These are phyloP conservation scores for Drosophila parthenogenetica DNA, from an alignment of 2,888 invertebrate genomes.

Conservation along the genomic window DNA sequence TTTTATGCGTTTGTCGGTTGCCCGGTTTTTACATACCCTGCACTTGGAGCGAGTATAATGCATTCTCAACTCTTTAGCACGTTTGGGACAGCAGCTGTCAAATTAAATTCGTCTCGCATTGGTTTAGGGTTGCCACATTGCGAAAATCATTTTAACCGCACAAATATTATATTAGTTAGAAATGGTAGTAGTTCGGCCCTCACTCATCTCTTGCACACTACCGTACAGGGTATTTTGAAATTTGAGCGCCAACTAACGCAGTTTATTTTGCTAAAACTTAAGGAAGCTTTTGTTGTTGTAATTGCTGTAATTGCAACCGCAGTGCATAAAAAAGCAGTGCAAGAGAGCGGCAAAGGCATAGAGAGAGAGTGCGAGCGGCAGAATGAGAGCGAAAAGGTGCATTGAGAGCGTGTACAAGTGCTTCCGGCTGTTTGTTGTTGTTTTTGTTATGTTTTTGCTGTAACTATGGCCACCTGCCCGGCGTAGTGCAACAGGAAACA, in stretches of 20 bases:
- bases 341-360: neutral
- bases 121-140: no score
- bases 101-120: no score
- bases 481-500: conserved; percentile 44
- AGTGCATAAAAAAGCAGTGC: conserved; percentile 1
- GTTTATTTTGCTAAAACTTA: conserved; percentile 16
- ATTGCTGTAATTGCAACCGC: conserved; percentile 27
- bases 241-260: neutral
- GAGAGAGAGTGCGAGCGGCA: conserved; percentile 3
- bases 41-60: no score
- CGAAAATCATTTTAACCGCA: no score
- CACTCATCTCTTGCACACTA: no score
- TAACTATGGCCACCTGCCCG: conserved; percentile 43
- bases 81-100: no score
- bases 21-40: conserved; percentile 13
- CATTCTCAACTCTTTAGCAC: no score
- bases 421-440: conserved; percentile 37
- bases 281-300: conserved; percentile 51
- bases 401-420: conserved; percentile 34
- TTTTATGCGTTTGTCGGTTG: conserved; percentile 23
- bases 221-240: neutral
- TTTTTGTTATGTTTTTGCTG: conserved; percentile 4
- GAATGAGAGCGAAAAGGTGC: conserved; percentile 24
- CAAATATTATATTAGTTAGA: no score
- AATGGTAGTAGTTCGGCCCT: neutral